Percentiles rank a stretch among this genome's conserved stretches.
These are phyloP conservation scores for Columba livia DNA, from an alignment of 2,113 vertebrate species.

Conservation along the genomic window DNA sequence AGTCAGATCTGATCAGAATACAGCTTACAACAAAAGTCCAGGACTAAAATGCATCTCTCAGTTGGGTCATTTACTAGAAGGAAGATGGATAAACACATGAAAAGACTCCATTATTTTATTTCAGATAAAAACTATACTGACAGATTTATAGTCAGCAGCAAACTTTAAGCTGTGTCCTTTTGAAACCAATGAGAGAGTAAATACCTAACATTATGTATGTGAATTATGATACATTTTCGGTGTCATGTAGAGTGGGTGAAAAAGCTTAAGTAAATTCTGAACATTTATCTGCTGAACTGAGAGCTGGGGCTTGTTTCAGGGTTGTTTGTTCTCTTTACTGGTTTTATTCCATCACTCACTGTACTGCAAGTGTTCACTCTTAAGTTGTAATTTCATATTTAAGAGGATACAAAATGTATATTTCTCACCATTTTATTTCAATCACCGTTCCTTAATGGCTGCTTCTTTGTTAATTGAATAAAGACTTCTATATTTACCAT, in stretches of 20 bases:
- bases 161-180: neutral
- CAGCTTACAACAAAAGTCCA: neutral
- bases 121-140: neutral
- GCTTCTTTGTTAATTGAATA: conserved; percentile 28
- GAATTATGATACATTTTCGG: neutral
- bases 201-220: neutral
- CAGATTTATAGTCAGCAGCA: neutral
- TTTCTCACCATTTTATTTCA: neutral
- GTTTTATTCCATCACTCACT: neutral
- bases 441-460: neutral
- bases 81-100: neutral
- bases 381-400: neutral
- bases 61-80: neutral
- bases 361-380: neutral
- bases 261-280: neutral
- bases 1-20: neutral
- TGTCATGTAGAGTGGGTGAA: neutral
- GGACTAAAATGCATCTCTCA: neutral
- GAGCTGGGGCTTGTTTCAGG: neutral
- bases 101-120: neutral
- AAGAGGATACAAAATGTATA: neutral
- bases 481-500: conserved; percentile 38
- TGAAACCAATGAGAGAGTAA: neutral
- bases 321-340: neutral
- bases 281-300: neutral